Evolutionary conservation across 2,113 vertebrate species (phyloP).

Genomic region (Pomatorhinus ruficollis): DNA sequence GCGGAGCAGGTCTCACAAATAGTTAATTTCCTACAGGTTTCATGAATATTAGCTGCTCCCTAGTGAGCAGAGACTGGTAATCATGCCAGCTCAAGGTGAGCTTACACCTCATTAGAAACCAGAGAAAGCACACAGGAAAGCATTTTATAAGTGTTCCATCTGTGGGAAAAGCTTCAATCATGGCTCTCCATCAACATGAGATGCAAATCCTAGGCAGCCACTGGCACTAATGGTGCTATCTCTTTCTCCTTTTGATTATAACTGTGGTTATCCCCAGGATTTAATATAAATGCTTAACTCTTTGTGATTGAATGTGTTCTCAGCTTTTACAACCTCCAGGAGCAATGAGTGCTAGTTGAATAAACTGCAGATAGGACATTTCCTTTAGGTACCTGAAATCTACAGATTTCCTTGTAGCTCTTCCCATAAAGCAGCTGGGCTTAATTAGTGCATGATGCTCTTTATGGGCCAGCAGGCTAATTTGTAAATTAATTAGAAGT

Average conservation of each 20-base stretch:
- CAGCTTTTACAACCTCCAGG: background rate
- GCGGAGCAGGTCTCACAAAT: background rate
- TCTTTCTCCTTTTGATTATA: constrained; percentile 1
- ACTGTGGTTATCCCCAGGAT: background rate
- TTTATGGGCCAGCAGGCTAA: constrained; percentile 34
- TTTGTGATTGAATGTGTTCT: background rate
- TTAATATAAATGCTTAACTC: background rate
- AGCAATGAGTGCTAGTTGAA: background rate
- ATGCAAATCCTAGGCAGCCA: constrained; percentile 10
- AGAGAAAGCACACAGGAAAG: background rate
- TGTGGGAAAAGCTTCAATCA: background rate
- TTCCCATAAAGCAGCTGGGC: constrained; percentile 15
- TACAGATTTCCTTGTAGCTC: background rate
- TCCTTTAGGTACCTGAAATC: background rate
- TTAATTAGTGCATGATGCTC: constrained; percentile 34
- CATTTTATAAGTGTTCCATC: background rate
- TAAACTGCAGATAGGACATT: background rate
- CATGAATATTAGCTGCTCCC: background rate
- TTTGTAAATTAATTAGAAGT: constrained; percentile 48
- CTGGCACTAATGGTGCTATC: background rate
- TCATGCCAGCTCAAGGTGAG: background rate
- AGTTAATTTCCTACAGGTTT: background rate
- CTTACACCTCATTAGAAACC: constrained; percentile 9
- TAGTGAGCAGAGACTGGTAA: background rate
- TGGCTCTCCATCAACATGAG: background rate